phyloP scores from a whole-genome alignment of 2,888 invertebrate species.

The Barypeithes pellucidus region DNA sequence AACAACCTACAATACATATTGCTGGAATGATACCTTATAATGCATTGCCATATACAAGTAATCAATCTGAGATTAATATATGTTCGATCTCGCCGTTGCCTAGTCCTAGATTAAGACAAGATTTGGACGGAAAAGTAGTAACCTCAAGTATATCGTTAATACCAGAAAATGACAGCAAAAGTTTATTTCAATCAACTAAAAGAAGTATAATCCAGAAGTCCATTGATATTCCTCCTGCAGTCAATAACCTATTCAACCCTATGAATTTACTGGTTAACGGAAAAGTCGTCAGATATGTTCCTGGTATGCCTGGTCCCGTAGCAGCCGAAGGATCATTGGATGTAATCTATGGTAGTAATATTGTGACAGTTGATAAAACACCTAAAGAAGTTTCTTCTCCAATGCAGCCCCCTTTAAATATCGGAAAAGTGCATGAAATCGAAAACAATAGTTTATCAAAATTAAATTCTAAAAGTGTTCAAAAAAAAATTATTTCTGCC shows the following conservation, averaged over 20 bases:
- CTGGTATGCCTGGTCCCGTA: constrained; percentile 89
- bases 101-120: constrained; percentile 20
- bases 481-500: constrained; percentile 14
- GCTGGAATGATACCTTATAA: constrained; percentile 31
- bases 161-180: constrained; percentile 28
- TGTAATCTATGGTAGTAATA: constrained; percentile 57
- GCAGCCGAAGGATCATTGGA: constrained; percentile 67
- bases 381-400: constrained; percentile 51
- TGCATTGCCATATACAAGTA: constrained; percentile 11
- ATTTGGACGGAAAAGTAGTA: constrained; percentile 7
- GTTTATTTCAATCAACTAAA: constrained; percentile 58
- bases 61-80: constrained; percentile 3
- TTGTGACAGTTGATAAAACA: constrained; percentile 53
- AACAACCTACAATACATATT: constrained; percentile 62
- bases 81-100: constrained; percentile 8
- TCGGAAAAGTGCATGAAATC: constrained; percentile 11
- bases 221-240: constrained; percentile 53
- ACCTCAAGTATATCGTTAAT: constrained; percentile 31
- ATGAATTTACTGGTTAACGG: constrained; percentile 75
- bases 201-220: constrained; percentile 61
- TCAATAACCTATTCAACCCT: constrained; percentile 71
- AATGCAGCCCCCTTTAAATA: constrained; percentile 13
- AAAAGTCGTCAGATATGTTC: constrained; percentile 88
- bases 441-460: constrained; percentile 11
- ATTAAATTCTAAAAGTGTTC: constrained; percentile 5